Evolutionary conservation across 2,888 invertebrate genomes (phyloP), one percentile per base, ranked within the genome.

Genomic region (Lamproptera curius): DNA sequence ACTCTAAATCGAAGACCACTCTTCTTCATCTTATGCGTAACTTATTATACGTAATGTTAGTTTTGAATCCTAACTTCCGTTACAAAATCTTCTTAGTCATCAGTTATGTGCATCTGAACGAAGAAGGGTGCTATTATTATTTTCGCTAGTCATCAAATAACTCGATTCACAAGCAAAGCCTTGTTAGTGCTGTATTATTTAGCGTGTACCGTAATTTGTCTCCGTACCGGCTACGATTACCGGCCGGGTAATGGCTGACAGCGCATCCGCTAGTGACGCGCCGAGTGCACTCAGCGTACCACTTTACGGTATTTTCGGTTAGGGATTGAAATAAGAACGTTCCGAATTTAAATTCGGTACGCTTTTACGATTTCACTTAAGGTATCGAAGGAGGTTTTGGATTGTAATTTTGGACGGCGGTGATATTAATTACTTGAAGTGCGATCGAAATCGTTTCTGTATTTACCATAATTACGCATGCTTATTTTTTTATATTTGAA

Each of bases 181-280:
- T 38, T 33, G 31, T 42, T 28, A 43, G 16, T 34, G 11, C 41
- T 31, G 17, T 52, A 49, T 45, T 52, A 46, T 40, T 33, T 40
- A 33, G 47, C 42, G 41, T 44, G 37, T 40, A 39, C 45, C 34
- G 44, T 47, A 55, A 55, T 55, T 53, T 53, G 53, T 51, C 47
- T 28, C 39, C 46, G 36, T 39, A 42, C 48, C 38, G 50, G 14
- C 42, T 31, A 16, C 42, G 42, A 45, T 48, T 45, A 45, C 44
- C 47, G 38, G 37, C 34, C 51, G 45, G 45, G 38, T 38, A 46
- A 52, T 48, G 14, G 54, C 51, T 42, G 45, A 46, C 54, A 46
- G 51, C 53, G 55, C 52, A 43, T 58, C 58, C 58, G 26, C 46
- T 53, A 56, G 58, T 58, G 58, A 55, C 46, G 56, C 39, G 16